Evolutionary conservation across 2,888 invertebrate species (phyloP), one percentile per base, ranked within the genome.

Genomic region (Dexiosoma caninum): DNA sequence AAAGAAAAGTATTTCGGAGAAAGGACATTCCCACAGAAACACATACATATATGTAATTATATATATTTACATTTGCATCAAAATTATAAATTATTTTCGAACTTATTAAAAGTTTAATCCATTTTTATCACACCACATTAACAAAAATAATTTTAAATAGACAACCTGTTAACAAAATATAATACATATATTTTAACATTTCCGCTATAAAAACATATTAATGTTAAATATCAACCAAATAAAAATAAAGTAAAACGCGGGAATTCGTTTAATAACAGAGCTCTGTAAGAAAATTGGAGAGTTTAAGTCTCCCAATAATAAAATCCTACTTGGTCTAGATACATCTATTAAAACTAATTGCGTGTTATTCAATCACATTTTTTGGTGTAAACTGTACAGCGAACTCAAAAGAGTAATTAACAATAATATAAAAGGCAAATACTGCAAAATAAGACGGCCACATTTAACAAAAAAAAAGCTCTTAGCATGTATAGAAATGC

Each of bases 341-440:
- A 77, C 49, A 51, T 71, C 80, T 79, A 67, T 72, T 81, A 66
- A 70, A 70, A 66, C 76, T 79, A 82, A 82, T 82, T 82, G 82
- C 82, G 82, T 80, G 77, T 82, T 82, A 82, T 82, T 77, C 70
- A 78, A 78, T 75, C 70, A 55, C 70, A 81, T 59, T 78, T 75
- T 78, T 81, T 78, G 81, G 81, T 81, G 81, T 81, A 81, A 81
- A 81, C 81, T 81, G 81, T 81, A 81, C 79, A 78, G 64, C 69
- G 72, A 72, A 72, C 78, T 78, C 74, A 78, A 46, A 70, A 78
- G 74, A 81, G 78, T 78, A 81, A 81, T 78, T 81, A 81, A 75
- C 77, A 81, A 81, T 57, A 81, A 81, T 74, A 77, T 57, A 75
- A 75, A 81, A 74, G 78, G 64, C 69, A 78, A 70, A 81, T 78